Conservation (phyloP, 2,113 vertebrate genomes). For the Pholis gunnellus region DNA sequence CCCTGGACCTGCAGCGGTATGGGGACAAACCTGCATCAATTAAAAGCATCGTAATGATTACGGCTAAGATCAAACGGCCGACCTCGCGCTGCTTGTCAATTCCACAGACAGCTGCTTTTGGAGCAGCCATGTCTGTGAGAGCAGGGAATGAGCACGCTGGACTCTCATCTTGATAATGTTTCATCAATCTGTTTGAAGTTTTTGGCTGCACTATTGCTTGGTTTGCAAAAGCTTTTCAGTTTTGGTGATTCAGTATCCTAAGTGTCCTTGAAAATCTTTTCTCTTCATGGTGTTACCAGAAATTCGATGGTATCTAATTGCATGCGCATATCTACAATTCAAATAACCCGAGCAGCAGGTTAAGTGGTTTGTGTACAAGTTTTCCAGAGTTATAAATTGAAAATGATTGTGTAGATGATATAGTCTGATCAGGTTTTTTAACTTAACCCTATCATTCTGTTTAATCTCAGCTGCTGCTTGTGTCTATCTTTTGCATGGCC, state of each 20-base stretch:
- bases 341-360: slow-evolving; percentile 27
- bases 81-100: slow-evolving; percentile 62
- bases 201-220: slow-evolving; percentile 34
- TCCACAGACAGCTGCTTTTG: slow-evolving; percentile 57
- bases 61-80: slow-evolving; percentile 62
- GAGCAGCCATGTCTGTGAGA: slow-evolving; percentile 53
- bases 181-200: slow-evolving; percentile 68
- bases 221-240: slow-evolving; percentile 54
- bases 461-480: slow-evolving; percentile 22
- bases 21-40: slow-evolving; percentile 57
- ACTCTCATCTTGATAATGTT: slow-evolving; percentile 71
- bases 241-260: slow-evolving; percentile 36
- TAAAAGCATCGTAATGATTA: slow-evolving; percentile 60
- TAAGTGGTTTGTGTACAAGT: slow-evolving; percentile 47
- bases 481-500: slow-evolving; percentile 21
- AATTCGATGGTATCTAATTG: slow-evolving; percentile 23
- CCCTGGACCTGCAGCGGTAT: slow-evolving; percentile 29
- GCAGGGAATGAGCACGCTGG: slow-evolving; percentile 46
- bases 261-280: slow-evolving; percentile 33
- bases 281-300: slow-evolving; percentile 11
- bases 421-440: slow-evolving; percentile 33
- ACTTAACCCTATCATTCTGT: slow-evolving; percentile 16
- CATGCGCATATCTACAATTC: slow-evolving; percentile 19
- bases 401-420: slow-evolving; percentile 28
- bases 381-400: slow-evolving; percentile 23